Base-by-base conservation (phyloP, 2,888 invertebrate genomes). In the Tetragonula carbonaria region DNA sequence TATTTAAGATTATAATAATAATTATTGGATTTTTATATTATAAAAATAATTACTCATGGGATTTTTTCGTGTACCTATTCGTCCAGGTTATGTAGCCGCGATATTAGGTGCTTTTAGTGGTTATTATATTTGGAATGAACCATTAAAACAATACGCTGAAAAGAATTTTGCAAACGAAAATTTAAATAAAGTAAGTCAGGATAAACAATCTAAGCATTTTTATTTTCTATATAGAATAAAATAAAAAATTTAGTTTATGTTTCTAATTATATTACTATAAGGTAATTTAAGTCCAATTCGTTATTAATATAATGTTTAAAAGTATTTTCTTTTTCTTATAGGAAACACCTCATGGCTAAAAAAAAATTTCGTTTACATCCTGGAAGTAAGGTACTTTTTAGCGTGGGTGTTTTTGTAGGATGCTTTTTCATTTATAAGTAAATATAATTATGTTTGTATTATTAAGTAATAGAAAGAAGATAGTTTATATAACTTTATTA, bases 61-160 rank as follows among this genome's bases (percentile, higher is more conserved):
- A 0, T 18, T 51, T 33, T 5, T 14, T 4, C 21, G 4, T 50
- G 2, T 23, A 50, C 23, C 55, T 14, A 16, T 11, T 21, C 11
- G 53, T 16, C 45, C 63, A 28, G 1, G 18, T 73, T 14, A 18
- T 51, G 2, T 53, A 5, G 0, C 0, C 13, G 14, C 5, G 4
- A 1, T 13, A n/a, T 1, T 63, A 57, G 81, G 82, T 2, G 5
- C 0, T 14, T 0, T 23, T 21, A 73, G 28, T 14, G 80, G 76
- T 13, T 81, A 53, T 65, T 70, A 57, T 51, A 45, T 72, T 51
- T 83, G 76, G 76, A 63, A 72, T 14, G 57, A 76, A 50, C 81
- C 83, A 28, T 28, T 83, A 13, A 81, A 65, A 18, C 6, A 63
- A 28, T 83, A 81, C 50, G 2, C 14, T 38, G 3, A 57, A n/a